Percentiles rank a stretch among this genome's conserved stretches.
Evolutionary conservation across 2,113 vertebrate genomes (phyloP).

Genomic region (Megalops atlanticus): DNA sequence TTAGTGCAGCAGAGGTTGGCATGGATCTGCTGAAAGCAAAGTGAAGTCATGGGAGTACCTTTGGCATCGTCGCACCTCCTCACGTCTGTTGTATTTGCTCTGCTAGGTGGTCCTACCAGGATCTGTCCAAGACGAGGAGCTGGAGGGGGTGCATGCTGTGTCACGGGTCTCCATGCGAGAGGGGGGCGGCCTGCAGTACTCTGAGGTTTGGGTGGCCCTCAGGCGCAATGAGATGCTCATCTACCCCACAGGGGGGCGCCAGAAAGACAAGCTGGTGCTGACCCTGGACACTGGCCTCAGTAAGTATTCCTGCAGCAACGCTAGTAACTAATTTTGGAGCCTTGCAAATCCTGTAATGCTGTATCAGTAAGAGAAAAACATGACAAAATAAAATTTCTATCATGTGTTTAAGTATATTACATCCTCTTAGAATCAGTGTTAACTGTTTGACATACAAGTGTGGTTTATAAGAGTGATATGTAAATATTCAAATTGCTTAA

Average conservation of each 20-base stretch:
- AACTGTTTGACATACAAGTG: not conserved
- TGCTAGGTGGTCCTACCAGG: conserved; percentile 64
- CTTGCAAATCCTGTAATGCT: too few relatives aligned
- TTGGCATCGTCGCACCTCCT: not conserved
- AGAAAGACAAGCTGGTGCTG: conserved; percentile 45
- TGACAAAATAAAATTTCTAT: not conserved
- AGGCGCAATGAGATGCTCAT: conserved; percentile 58
- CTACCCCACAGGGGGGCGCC: conserved; percentile 40
- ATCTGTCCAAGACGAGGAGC: conserved; percentile 52
- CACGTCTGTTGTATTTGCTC: not conserved
- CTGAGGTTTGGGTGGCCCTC: conserved; percentile 61
- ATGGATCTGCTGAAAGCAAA: too few relatives aligned
- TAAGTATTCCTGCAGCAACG: conserved; percentile 30
- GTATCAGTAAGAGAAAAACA: too few relatives aligned
- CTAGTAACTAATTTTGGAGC: not conserved
- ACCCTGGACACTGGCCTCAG: conserved; percentile 42
- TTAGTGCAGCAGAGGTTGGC: not conserved
- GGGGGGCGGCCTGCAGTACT: conserved; percentile 31
- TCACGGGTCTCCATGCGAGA: conserved; percentile 57
- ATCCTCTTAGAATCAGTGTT: not conserved
- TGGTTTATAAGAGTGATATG: not conserved
- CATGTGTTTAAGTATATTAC: too few relatives aligned
- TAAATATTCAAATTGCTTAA: not conserved
- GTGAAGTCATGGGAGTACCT: not conserved
- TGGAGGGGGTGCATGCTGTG: conserved; percentile 54